Evolutionary conservation across 2,113 vertebrate genomes (phyloP).

Genomic region (Megalops atlanticus): DNA sequence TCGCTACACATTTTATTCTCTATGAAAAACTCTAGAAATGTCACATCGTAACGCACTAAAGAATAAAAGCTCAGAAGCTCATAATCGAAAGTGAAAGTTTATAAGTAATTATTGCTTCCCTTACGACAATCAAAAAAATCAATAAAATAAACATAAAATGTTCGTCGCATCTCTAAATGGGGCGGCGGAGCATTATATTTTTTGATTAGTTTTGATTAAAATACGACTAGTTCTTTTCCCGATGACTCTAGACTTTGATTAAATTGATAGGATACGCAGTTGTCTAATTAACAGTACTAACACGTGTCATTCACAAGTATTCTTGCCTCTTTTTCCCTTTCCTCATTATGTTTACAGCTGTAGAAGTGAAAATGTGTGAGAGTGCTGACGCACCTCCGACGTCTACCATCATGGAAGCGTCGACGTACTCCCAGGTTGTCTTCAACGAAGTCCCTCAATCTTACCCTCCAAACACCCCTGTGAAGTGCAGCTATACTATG

Average conservation of each 20-base stretch:
- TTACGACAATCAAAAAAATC: background rate
- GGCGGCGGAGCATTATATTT: no score
- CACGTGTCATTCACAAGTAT: background rate
- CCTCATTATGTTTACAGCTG: background rate
- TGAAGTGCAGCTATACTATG: conserved; percentile 67
- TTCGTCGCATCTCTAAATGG: no score
- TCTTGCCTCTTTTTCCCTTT: background rate
- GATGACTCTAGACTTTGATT: no score
- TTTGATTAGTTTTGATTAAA: no score
- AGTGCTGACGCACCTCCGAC: background rate
- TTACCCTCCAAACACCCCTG: conserved; percentile 45
- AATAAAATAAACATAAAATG: background rate
- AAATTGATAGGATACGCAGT: no score
- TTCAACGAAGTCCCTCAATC: conserved; percentile 64
- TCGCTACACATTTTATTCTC: no score
- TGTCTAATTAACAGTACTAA: background rate
- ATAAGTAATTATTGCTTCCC: no score
- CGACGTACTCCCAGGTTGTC: conserved; percentile 67
- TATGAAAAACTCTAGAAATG: no score
- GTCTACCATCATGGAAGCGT: conserved; percentile 35
- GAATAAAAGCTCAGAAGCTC: no score
- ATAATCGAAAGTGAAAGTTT: background rate
- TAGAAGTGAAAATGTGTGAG: conserved; percentile 54
- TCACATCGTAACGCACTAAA: no score
- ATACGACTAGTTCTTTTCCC: no score